Evolutionary conservation across 1,140 invertebrate species (phyloP).

Genomic region (Drosophila truncata): DNA sequence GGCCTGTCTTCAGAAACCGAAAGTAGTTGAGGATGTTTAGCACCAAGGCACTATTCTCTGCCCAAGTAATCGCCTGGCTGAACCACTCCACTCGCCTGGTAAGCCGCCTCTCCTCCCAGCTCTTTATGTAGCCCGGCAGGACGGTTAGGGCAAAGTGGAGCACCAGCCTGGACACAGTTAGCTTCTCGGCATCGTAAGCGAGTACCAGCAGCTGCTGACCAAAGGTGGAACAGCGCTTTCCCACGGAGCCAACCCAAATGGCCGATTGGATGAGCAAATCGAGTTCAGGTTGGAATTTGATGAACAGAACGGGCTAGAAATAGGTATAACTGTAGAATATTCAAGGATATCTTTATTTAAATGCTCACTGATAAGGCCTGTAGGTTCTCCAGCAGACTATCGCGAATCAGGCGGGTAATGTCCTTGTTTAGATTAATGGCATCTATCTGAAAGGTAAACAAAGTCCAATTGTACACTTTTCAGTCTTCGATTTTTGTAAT

Average conservation of each 20-base stretch:
- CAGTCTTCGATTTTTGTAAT: not conserved
- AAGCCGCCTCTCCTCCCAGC: conserved; percentile 86
- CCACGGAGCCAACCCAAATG: conserved; percentile 87
- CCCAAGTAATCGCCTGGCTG: conserved; percentile 85
- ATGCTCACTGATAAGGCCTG: conserved; percentile 86
- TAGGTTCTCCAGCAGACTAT: conserved; percentile 86
- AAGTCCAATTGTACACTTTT: conserved; percentile 11
- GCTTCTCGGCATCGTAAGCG: conserved; percentile 86
- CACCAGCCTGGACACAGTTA: conserved; percentile 86
- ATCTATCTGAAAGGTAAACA: conserved; percentile 85
- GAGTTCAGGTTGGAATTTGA: conserved; percentile 87
- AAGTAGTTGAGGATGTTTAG: conserved; percentile 88
- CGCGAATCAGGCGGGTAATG: conserved; percentile 86
- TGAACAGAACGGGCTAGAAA: conserved; percentile 86
- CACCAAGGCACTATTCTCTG: conserved; percentile 87
- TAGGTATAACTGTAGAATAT: not conserved
- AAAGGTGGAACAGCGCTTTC: conserved; percentile 87
- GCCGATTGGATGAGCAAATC: conserved; percentile 87
- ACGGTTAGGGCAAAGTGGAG: conserved; percentile 87
- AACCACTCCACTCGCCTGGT: conserved; percentile 85
- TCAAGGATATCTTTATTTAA: not conserved
- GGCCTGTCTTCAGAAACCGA: conserved; percentile 88
- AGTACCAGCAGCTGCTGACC: conserved; percentile 88
- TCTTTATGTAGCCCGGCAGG: conserved; percentile 86
- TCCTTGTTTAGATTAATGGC: conserved; percentile 87